Percentiles rank a stretch among this genome's conserved stretches.
These are phyloP conservation scores for Cryptotermes secundus DNA, from an alignment of 1,140 invertebrate species.

Conservation along the genomic window DNA sequence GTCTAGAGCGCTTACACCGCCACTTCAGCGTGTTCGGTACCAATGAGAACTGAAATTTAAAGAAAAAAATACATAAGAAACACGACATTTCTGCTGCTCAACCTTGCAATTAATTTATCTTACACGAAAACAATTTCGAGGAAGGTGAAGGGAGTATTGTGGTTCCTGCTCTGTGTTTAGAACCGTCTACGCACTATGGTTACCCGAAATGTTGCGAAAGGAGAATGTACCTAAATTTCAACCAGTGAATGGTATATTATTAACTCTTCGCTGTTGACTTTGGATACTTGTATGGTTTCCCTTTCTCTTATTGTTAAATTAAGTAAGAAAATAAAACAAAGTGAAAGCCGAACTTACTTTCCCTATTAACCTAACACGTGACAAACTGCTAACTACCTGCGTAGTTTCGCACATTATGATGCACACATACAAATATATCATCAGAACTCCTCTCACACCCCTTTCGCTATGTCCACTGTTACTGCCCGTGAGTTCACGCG, in stretches of 20 bases:
- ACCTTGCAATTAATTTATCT: too few relatives aligned
- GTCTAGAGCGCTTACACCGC: too few relatives aligned
- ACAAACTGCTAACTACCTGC: background rate
- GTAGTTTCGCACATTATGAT: too few relatives aligned
- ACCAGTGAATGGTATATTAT: background rate
- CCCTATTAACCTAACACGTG: background rate
- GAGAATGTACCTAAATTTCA: background rate
- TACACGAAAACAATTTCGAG: too few relatives aligned
- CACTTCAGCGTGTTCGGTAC: too few relatives aligned
- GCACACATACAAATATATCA: too few relatives aligned
- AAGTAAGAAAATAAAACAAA: background rate
- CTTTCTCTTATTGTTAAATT: background rate
- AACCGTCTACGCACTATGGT: background rate
- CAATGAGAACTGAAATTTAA: too few relatives aligned
- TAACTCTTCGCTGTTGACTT: background rate
- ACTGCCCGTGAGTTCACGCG: background rate
- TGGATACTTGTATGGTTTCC: background rate
- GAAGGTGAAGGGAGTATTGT: too few relatives aligned
- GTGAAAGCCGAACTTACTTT: background rate
- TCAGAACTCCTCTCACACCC: too few relatives aligned
- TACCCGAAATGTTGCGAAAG: background rate
- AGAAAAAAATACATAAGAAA: too few relatives aligned
- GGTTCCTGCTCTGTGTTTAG: background rate
- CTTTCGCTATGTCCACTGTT: background rate
- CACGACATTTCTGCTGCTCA: too few relatives aligned